Evolutionary conservation across 2,797 vertebrate genomes (phyloP), one percentile per base, ranked within the genome.

Genomic region (Pseudochaenichthys georgianus): DNA sequence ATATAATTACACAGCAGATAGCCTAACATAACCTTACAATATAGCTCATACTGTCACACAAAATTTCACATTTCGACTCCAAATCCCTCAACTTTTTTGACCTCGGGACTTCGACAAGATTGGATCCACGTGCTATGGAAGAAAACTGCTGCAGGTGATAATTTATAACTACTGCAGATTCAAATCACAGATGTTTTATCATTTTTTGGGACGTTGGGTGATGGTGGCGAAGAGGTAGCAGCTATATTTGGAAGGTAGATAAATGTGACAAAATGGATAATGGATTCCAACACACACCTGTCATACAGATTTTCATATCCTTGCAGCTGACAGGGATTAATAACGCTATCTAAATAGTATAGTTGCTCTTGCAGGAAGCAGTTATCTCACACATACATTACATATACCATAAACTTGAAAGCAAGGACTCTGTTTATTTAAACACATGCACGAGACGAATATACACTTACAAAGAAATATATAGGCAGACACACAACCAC

Each of bases 241-340:
- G 66, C 58, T 51, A 17, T 45, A 58, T 75, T 65, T 58, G 42
- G 64, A 52, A 2, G 3, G 12, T 67, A 73, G 73, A 76, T 79
- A 77, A 82, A 79, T 67, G 57, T 76, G 73, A 67, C 68, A 66
- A 64, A 82, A 43, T 5, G 11, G 51, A 62, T 78, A 72, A 78
- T 64, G 9, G 3, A 43, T 23, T 23, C 61, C 72, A 70, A 28
- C 47, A 60, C 69, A 65, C 54, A 70, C 60, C 72, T 76, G 75
- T 70, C 61, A 53, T 0, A 59, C 54, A 50, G 34, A 63, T 54
- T 28, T 55, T 31, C 17, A 52, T 43, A 70, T 54, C 34, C 64
- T 34, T 2, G 45, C 57, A 70, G 46, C 55, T 64, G 78, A 73
- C 68, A 15, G 67, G 68, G 73, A 77, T 82, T 64, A 73, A 70